A percentile compares a stretch with the other conserved stretches of the same genome.
Conservation (phyloP, 92 coral and sea anemone species). For the Blastomussa wellsi region DNA sequence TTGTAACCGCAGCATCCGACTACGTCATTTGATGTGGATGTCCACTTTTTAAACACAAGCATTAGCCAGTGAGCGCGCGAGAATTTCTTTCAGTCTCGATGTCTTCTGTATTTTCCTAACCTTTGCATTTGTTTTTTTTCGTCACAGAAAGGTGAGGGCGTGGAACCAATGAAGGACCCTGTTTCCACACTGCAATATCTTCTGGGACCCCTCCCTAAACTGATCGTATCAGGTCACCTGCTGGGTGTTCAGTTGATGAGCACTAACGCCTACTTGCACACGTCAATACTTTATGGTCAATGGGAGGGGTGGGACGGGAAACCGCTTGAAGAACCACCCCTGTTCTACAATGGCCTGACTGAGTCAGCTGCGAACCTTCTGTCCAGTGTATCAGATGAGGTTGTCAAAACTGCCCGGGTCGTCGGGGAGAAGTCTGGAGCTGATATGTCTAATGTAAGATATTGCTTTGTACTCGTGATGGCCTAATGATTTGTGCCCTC, state of each 20-base stretch:
- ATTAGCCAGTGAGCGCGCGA: too few species aligned
- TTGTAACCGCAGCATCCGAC: too few species aligned
- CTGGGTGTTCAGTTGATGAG: slow-evolving; percentile 65
- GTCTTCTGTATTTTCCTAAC: neutral
- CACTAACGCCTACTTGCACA: slow-evolving; percentile 61
- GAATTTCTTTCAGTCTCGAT: neutral
- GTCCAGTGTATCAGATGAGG: slow-evolving; percentile 58
- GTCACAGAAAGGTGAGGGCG: slow-evolving; percentile 30
- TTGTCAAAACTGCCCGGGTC: slow-evolving; percentile 36
- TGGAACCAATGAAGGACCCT: slow-evolving; percentile 56
- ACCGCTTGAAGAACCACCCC: slow-evolving; percentile 64
- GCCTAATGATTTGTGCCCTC: too few species aligned
- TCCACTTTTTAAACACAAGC: too few species aligned
- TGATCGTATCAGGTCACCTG: slow-evolving; percentile 55
- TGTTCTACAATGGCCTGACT: slow-evolving; percentile 63
- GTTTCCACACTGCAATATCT: slow-evolving; percentile 54
- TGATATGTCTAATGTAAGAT: slow-evolving; percentile 48
- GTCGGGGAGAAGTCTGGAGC: slow-evolving; percentile 36
- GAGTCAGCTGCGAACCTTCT: slow-evolving; percentile 53
- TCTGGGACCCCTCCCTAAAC: slow-evolving; percentile 56
- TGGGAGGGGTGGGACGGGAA: slow-evolving; percentile 77
- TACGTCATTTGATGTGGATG: too few species aligned
- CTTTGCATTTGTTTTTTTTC: neutral
- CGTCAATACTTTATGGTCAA: slow-evolving; percentile 64
- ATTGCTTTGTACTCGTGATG: neutral